Evolutionary conservation across 2,888 invertebrate species (phyloP).

Genomic region (Galerucella calmariensis): DNA sequence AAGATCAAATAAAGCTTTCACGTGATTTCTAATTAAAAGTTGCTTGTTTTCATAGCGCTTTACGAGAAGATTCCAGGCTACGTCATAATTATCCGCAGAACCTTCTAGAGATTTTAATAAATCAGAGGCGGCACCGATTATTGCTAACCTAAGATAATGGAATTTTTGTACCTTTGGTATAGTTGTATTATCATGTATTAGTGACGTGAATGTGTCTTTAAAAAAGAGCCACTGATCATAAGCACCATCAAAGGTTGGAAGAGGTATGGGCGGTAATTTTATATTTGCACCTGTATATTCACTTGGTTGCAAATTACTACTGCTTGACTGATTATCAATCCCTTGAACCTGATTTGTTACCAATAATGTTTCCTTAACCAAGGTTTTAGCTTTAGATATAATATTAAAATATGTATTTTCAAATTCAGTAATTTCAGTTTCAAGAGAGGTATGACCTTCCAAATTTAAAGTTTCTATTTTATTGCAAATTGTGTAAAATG

Average conservation of each 20-base stretch:
- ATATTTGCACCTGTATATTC: neutral
- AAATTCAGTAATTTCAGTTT: neutral
- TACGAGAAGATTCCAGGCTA: no score
- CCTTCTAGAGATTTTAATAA: no score
- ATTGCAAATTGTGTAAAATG: no score
- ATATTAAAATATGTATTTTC: neutral
- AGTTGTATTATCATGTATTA: neutral
- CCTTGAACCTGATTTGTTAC: neutral
- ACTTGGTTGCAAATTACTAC: neutral
- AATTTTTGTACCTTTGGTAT: neutral
- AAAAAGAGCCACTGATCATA: no score
- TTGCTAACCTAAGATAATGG: neutral
- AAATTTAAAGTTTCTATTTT: no score
- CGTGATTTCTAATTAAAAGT: no score
- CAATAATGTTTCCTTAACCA: neutral
- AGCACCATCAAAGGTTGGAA: no score
- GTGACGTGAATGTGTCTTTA: neutral
- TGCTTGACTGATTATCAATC: neutral
- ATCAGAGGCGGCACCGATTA: no score
- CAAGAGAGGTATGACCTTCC: no score
- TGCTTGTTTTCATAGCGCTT: no score
- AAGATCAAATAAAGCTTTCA: no score
- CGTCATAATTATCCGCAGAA: no score
- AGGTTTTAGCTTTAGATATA: neutral
- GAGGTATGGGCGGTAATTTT: neutral